Base-by-base conservation (phyloP, 2,113 vertebrate genomes). In the Mustela lutreola region DNA sequence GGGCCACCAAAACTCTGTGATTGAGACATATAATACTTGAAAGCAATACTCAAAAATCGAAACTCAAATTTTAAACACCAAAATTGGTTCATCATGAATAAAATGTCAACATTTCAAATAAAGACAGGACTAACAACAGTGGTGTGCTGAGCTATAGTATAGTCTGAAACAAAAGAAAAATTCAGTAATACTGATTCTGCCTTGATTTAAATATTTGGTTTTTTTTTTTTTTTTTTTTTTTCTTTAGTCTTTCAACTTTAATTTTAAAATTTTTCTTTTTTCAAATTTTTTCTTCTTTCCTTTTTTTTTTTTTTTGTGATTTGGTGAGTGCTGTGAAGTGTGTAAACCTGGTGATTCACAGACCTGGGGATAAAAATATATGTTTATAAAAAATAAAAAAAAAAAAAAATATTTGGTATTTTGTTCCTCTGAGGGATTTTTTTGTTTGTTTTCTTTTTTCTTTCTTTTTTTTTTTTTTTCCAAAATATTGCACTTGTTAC, bases 21-120 rank as follows among this genome's bases (percentile, higher is more conserved):
- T 11, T 11, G 73, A 60, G 36, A 63, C 21, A 91, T 85, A 70
- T 7, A 21, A 53, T 58, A 73, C 11, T 84, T 94, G 50, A 91
- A 91, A 63, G 8, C 16, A 92, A 31, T 75, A 53, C 5, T 97
- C 81, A 82, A 96, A 93, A 91, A 83, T 19, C 9, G 62, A 86
- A 87, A 87, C 19, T 56, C 89, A 45, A 12, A 58, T 75, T 95
- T 71, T 56, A 91, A 91, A 95, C 76, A 84, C 28, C 22, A 92
- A 67, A 67, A 75, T 21, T 18, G 53, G 33, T 56, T 36, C 19
- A 56, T 48, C 18, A 84, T 60, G 11, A 91, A 45, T 4, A 87
- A 90, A 83, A 62, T 56, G 15, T 2, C 22, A 93, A 82, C 56
- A 45, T 50, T 33, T 67, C 31, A 89, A 53, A 62, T 80, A 76